Percentiles rank a stretch among this genome's conserved stretches.
These are phyloP conservation scores for Rapana venosa DNA, from an alignment of 2,888 invertebrate genomes.

Conservation along the genomic window DNA sequence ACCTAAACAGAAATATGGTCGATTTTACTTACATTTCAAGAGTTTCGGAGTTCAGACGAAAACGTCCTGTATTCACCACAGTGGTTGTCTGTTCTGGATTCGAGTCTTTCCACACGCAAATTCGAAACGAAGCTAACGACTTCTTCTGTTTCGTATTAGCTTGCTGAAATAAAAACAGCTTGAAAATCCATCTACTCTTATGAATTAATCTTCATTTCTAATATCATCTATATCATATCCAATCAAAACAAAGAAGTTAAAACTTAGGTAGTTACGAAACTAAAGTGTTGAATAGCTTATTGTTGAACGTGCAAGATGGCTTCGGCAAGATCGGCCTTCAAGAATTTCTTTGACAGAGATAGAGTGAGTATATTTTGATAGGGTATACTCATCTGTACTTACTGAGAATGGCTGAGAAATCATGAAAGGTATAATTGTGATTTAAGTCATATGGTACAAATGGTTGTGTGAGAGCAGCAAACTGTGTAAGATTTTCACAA, in stretches of 20 bases:
- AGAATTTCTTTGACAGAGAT: slow-evolving; percentile 39
- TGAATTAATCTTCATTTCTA: too few species aligned
- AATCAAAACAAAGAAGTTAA: neutral
- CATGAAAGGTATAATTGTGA: too few species aligned
- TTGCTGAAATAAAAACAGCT: too few species aligned
- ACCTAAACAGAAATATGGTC: too few species aligned
- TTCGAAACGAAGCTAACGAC: neutral
- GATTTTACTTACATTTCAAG: too few species aligned
- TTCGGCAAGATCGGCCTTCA: slow-evolving; percentile 30
- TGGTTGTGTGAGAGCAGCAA: too few species aligned
- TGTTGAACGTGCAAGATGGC: slow-evolving; percentile 27
- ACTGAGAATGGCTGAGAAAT: too few species aligned
- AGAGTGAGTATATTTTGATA: neutral
- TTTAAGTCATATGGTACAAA: too few species aligned
- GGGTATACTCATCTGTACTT: too few species aligned
- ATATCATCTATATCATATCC: neutral
- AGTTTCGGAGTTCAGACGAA: too few species aligned
- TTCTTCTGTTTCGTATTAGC: neutral
- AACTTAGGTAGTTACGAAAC: neutral
- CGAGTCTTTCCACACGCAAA: neutral
- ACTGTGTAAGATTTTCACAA: neutral
- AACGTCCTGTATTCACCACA: too few species aligned
- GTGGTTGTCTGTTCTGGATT: neutral
- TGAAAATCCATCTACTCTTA: too few species aligned
- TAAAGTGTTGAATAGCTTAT: neutral